These are phyloP conservation scores for Gyrodactylus bullatarudis DNA, from an alignment of 1,140 invertebrate genomes.

Conservation along the genomic window DNA sequence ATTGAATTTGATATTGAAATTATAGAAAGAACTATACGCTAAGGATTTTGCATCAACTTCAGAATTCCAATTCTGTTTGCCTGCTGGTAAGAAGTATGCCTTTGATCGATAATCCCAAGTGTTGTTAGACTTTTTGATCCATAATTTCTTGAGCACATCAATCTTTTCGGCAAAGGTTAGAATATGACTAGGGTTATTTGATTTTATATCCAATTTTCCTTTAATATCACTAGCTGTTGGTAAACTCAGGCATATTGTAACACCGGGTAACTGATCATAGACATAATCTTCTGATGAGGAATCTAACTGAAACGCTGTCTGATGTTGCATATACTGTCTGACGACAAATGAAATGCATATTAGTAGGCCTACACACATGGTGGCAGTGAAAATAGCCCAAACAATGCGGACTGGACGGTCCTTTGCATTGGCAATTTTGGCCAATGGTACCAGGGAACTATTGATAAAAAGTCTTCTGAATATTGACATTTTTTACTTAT, in stretches of 20 bases:
- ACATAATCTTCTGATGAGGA: neutral
- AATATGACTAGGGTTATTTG: neutral
- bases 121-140: neutral
- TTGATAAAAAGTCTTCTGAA: neutral
- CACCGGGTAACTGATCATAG: neutral
- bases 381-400: slow-evolving; percentile 1
- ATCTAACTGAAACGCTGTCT: slow-evolving; percentile 1
- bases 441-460: neutral
- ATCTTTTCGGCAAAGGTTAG: too few relatives aligned
- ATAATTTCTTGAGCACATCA: neutral
- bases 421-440: slow-evolving; percentile 1
- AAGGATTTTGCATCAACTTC: neutral
- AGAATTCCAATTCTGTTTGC: neutral
- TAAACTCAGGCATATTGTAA: neutral
- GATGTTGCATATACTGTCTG: neutral
- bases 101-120: neutral
- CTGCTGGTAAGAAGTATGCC: neutral
- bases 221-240: neutral
- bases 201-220: neutral
- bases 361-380: neutral
- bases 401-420: neutral
- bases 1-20: neutral
- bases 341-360: neutral
- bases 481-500: neutral
- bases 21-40: neutral